phyloP scores from a whole-genome alignment of 1,140 invertebrate species.

The Pogonomyrmex californicus region DNA sequence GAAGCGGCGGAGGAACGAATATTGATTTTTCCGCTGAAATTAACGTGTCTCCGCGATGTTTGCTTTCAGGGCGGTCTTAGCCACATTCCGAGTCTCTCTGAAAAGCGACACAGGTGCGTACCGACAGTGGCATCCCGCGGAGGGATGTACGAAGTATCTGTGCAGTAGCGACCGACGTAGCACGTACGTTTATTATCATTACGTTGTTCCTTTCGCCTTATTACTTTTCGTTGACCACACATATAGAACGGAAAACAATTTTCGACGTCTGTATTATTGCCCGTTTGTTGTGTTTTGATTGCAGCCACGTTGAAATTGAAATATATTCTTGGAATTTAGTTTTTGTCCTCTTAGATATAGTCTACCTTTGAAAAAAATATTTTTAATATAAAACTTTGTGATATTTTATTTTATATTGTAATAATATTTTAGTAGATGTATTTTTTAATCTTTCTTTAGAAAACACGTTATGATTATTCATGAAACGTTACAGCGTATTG shows the following conservation, averaged over 20 bases:
- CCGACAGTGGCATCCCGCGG: slow-evolving; percentile 59
- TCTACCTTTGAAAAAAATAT: background rate
- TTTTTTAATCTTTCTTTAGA: background rate
- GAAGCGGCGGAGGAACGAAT: background rate
- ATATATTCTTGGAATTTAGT: background rate
- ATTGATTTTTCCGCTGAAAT: slow-evolving; percentile 40
- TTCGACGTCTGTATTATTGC: background rate
- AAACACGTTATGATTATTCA: background rate
- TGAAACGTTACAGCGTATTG: background rate
- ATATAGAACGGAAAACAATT: background rate
- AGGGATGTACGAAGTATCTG: slow-evolving; percentile 65
- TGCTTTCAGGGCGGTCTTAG: slow-evolving; percentile 66
- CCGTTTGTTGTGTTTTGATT: background rate
- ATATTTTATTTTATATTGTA: background rate
- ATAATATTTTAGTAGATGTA: background rate
- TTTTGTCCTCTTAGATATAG: background rate
- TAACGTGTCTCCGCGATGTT: slow-evolving; percentile 56
- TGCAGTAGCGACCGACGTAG: slow-evolving; percentile 52
- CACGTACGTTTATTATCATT: slow-evolving; percentile 68
- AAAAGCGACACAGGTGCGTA: slow-evolving; percentile 72
- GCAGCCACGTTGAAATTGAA: background rate
- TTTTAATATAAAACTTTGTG: background rate
- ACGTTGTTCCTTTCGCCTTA: slow-evolving; percentile 42
- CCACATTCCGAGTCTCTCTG: slow-evolving; percentile 51
- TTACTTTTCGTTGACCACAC: slow-evolving; percentile 12